Base-by-base conservation (phyloP, 2,797 vertebrate genomes). In the Tenualosa thibaudeaui region DNA sequence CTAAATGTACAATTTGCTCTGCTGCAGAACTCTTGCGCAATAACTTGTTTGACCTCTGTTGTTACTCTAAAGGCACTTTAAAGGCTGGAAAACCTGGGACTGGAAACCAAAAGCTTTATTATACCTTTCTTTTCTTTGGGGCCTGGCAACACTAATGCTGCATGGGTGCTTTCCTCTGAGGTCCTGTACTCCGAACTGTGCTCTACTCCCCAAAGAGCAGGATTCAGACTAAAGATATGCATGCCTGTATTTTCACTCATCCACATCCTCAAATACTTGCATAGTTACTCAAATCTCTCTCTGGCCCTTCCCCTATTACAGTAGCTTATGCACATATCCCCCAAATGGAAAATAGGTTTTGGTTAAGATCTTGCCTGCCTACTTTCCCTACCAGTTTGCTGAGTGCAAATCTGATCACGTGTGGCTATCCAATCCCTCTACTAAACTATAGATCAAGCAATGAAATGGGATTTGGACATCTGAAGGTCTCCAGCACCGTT, bases 31-130 rank as follows among this genome's bases (percentile, higher is more conserved):
- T 43, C 62, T 51, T 31, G 56, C 68, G 83, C 81, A 78, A 82
- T 51, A 84, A 89, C 90, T 92, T 93, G 71, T 78, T 50, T 89
- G 89, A 93, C 91, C 90, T 92, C 89, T 89, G 75, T 90, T 84
- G 88, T 86, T 84, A 85, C 84, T 87, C 85, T 90, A 89, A 56
- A 89, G 88, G 92, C 94, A 94, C 93, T 94, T 94, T 94, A 93
- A 89, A 86, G 6, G 71, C 71, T 78, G 40, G 6, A 46, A 78
- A 43, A 78, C 2, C 3, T 40, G 13, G 40, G 40, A 43, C 71
- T 78, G 17, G 26, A 78, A 78, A 78, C 71, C 37, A 78, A 78
- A 46, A 78, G 71, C 71, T 43, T 78, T 78, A 78, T 46, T 22
- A 78, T 78, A 78, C 46, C 6, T 78, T 78, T 37, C 15, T 43